Evolutionary conservation across 2,888 invertebrate genomes (phyloP).

Genomic region (Epistrophella euchroma): DNA sequence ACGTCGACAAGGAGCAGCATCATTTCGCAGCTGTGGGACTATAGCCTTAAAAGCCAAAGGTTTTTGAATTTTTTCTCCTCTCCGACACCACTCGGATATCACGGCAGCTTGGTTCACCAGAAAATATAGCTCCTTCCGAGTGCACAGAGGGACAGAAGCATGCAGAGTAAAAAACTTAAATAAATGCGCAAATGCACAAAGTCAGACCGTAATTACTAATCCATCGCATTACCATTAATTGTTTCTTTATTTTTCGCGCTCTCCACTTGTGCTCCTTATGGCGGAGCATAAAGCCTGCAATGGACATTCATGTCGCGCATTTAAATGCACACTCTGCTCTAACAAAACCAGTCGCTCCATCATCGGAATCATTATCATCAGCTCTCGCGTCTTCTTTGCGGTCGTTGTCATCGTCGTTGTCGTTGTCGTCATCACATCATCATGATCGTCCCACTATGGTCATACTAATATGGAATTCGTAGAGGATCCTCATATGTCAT

Average conservation of each 20-base stretch:
- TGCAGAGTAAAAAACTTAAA: constrained; percentile 43
- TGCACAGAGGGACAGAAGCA: not conserved
- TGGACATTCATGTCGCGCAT: constrained; percentile 67
- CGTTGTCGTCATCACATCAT: constrained; percentile 69
- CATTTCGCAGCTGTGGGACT: constrained; percentile 32
- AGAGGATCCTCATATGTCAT: constrained; percentile 78
- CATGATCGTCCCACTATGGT: constrained; percentile 76
- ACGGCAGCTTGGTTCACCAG: constrained; percentile 39
- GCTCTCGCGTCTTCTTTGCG: constrained; percentile 5
- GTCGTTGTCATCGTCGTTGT: constrained; percentile 47
- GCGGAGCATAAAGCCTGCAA: constrained; percentile 23
- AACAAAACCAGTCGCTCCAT: constrained; percentile 48
- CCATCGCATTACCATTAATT: constrained; percentile 76
- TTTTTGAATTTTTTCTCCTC: constrained; percentile 24
- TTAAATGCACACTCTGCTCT: constrained; percentile 63
- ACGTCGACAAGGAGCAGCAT: constrained; percentile 36
- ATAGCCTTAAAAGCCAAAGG: constrained; percentile 55
- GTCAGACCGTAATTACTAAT: constrained; percentile 74
- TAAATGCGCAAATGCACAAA: constrained; percentile 70
- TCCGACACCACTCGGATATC: constrained; percentile 17
- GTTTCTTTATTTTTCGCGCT: constrained; percentile 75
- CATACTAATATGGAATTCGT: constrained; percentile 76
- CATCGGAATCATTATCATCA: constrained; percentile 48
- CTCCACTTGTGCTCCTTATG: constrained; percentile 49
- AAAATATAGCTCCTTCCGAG: constrained; percentile 33